These are phyloP conservation scores for Argyrosomus regius DNA, from an alignment of 2,797 vertebrate species.

Conservation along the genomic window DNA sequence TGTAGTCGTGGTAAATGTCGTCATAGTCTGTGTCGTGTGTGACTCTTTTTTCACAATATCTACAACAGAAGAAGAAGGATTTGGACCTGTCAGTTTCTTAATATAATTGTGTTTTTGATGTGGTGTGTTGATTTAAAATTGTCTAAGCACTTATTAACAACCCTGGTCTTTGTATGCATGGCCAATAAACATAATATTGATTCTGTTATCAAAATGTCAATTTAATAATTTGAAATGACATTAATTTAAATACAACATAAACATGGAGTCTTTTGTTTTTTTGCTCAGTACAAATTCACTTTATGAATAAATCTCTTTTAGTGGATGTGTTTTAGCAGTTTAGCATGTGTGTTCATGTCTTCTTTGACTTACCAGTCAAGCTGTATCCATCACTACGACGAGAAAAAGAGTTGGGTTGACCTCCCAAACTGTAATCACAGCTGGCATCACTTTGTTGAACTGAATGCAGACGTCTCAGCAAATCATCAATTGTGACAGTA, in stretches of 20 bases:
- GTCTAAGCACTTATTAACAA: too few species aligned
- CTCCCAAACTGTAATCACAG: slow-evolving; percentile 42
- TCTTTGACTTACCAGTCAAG: slow-evolving; percentile 2
- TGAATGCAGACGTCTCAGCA: background rate
- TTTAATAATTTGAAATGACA: too few species aligned
- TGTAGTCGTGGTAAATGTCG: background rate
- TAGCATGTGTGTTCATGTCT: background rate
- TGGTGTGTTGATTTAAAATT: too few species aligned
- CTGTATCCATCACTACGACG: slow-evolving; percentile 32
- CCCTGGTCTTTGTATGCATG: too few species aligned
- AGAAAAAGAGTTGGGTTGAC: slow-evolving; percentile 11
- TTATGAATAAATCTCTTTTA: background rate
- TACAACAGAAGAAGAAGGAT: background rate
- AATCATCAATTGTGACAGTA: background rate
- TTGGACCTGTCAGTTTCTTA: too few species aligned
- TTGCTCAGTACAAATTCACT: too few species aligned
- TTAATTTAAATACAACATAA: too few species aligned
- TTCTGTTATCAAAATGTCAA: too few species aligned
- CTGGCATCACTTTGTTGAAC: slow-evolving; percentile 25
- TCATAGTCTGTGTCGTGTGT: background rate
- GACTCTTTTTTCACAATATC: slow-evolving; percentile 9
- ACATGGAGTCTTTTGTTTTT: too few species aligned
- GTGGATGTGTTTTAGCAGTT: background rate
- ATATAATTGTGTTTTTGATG: too few species aligned
- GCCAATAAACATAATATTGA: too few species aligned